These are phyloP conservation scores for Chionodraco myersi DNA, from an alignment of 2,113 vertebrate genomes.

Conservation along the genomic window DNA sequence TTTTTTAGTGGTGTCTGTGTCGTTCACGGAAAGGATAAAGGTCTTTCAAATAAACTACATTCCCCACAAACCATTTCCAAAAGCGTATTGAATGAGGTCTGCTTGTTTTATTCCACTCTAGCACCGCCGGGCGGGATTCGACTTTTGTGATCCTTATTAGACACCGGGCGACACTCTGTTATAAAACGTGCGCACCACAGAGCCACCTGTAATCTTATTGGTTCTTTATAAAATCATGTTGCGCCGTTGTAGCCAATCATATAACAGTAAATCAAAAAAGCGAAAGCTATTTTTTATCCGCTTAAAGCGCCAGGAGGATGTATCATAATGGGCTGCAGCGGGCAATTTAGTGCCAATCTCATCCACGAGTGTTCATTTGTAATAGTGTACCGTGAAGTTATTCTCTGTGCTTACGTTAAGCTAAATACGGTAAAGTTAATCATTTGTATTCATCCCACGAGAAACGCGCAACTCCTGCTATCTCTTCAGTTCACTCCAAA, in stretches of 20 bases:
- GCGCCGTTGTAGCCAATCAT: slow-evolving; percentile 59
- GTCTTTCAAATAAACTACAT: slow-evolving; percentile 45
- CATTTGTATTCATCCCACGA: neutral
- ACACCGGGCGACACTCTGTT: neutral
- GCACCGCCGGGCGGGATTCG: neutral
- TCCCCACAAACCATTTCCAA: slow-evolving; percentile 25
- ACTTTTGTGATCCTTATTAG: fast-evolving
- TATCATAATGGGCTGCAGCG: slow-evolving; percentile 16
- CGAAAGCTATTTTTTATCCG: slow-evolving; percentile 57
- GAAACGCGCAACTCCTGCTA: slow-evolving; percentile 32
- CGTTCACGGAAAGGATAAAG: fast-evolving
- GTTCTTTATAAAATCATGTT: slow-evolving; percentile 46
- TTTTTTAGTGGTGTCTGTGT: neutral
- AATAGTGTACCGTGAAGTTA: slow-evolving; percentile 39
- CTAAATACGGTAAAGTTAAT: slow-evolving; percentile 42
- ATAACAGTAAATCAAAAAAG: slow-evolving; percentile 27
- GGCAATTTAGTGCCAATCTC: slow-evolving; percentile 39
- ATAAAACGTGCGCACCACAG: neutral
- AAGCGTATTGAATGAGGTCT: fast-evolving
- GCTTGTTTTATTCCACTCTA: neutral
- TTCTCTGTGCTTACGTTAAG: neutral
- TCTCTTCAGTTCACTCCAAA: slow-evolving; percentile 19
- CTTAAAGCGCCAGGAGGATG: slow-evolving; percentile 66
- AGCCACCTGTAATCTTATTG: slow-evolving; percentile 49
- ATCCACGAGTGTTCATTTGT: slow-evolving; percentile 38